Base-by-base conservation (phyloP, 1,140 invertebrate species). In the Leucophenga varia region DNA sequence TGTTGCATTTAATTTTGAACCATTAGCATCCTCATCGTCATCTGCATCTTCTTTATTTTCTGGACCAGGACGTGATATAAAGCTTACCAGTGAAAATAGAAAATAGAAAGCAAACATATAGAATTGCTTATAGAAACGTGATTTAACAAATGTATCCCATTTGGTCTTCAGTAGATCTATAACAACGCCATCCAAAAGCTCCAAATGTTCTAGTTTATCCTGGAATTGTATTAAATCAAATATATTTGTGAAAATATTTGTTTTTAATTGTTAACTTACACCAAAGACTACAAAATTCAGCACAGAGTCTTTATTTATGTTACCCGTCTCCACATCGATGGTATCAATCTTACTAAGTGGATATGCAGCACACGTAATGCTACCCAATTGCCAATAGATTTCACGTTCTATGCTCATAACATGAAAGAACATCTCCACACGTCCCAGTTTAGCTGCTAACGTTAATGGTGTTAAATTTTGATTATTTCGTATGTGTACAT, bases 281-380 rank as follows among this genome's bases (percentile, higher is more conserved):
- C 95, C 95, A 81, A 98, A 97, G 3, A 97, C 93, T n/a, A 98
- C 93, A n/a, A 97, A 84, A 81, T 96, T 96, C 3, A 98, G 78
- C 1, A 91, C 95, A 0, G 94, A 97, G 61, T 92, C 88, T 60
- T 92, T 93, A 67, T 92, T 94, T 7, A 98, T 94, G 36, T 88
- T 84, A 16, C 96, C 96, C 4, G 89, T 93, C 56, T 86, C 82
- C 2, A 88, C 86, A 64, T 95, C 90, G 50, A 99, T 98, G 0
- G 95, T 98, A 72, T 99, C 97, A 16, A 98, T 90, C 76, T 94
- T 89, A 0, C 88, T 87, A n/a, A 99, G 74, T 0, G 96, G 95
- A 79, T 98, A 98, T 0, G 94, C 95, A 0, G 94, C 94, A 75
- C 95, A 98, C 0, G 92, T 96, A 6, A 97, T 95, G 60, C 92